Percentiles rank a stretch among this genome's conserved stretches.
These are phyloP conservation scores for Parnassius smintheus DNA, from an alignment of 2,888 invertebrate species.

Conservation along the genomic window DNA sequence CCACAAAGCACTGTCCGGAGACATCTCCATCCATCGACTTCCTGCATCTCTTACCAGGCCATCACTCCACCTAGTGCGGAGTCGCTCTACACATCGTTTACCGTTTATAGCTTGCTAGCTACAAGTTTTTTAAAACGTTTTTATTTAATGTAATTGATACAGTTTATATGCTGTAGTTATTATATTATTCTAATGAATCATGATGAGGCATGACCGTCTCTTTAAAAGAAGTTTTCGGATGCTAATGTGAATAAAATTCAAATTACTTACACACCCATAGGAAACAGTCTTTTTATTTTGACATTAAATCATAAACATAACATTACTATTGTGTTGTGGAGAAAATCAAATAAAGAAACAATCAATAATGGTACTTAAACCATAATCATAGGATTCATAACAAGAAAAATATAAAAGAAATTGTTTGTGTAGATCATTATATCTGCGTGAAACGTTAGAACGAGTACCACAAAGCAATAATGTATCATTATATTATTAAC, in stretches of 20 bases:
- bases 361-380: constrained; percentile 37
- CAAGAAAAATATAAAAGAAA: constrained; percentile 24
- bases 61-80: no score
- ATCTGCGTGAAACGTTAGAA: constrained; percentile 32
- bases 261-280: constrained; percentile 67
- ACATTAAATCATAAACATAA: constrained; percentile 71
- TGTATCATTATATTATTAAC: constrained; percentile 80
- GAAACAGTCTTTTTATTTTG: constrained; percentile 71
- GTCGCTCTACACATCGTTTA: no score
- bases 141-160: no score
- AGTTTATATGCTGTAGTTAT: no score
- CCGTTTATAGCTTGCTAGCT: no score
- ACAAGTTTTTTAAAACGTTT: no score
- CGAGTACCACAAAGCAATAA: constrained; percentile 61
- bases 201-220: no score
- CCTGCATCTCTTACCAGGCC: no score
- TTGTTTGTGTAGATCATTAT: constrained; percentile 13
- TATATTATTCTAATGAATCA: no score
- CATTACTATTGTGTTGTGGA: constrained; percentile 59
- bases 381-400: constrained; percentile 23
- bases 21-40: no score
- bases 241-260: constrained; percentile 67
- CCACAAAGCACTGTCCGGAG: no score
- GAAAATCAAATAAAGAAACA: constrained; percentile 10
- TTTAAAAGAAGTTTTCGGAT: constrained; percentile 32